Conservation (phyloP, 2,797 vertebrate genomes). For the Lerista edwardsae region DNA sequence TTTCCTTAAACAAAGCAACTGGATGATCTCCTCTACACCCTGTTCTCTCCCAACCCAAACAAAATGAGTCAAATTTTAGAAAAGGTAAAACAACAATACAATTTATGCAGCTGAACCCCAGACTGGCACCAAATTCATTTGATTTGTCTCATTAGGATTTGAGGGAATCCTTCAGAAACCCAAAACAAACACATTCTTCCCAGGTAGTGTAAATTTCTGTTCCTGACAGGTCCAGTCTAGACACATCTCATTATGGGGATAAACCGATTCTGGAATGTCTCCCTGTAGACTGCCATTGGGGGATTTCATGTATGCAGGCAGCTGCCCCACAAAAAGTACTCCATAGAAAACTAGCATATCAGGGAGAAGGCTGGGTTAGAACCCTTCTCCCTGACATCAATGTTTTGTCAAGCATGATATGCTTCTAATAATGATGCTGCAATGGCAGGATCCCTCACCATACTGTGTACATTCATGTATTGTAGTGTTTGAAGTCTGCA, state of each 20-base stretch:
- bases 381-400: background rate
- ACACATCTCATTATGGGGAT: background rate
- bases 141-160: constrained; percentile 3
- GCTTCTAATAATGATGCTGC: too few species aligned
- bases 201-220: background rate
- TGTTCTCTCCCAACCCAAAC: background rate
- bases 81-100: background rate
- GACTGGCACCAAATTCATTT: background rate
- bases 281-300: background rate
- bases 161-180: background rate
- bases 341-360: background rate
- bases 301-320: too few species aligned
- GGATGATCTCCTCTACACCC: background rate
- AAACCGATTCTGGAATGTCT: background rate
- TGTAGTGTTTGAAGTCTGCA: too few species aligned
- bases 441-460: too few species aligned
- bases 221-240: background rate
- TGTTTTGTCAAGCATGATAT: too few species aligned
- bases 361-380: background rate
- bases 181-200: background rate
- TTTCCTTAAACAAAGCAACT: background rate
- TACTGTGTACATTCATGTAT: too few species aligned
- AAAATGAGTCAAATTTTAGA: constrained; percentile 13
- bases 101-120: background rate
- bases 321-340: background rate